Percentiles rank a stretch among this genome's conserved stretches.
phyloP scores from a whole-genome alignment of 2,797 vertebrate genomes.

The Sebastes trivittatus region DNA sequence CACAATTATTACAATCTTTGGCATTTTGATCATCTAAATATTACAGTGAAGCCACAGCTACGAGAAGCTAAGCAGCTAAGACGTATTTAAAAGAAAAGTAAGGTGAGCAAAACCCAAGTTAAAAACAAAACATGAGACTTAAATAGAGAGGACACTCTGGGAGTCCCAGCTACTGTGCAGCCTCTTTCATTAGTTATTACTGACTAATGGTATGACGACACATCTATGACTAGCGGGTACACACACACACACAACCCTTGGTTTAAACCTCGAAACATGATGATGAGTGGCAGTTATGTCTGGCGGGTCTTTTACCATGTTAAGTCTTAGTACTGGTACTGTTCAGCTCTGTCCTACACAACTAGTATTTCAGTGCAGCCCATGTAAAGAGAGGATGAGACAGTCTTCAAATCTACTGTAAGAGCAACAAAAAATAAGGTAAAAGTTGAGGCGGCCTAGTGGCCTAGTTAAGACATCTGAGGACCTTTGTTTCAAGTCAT shows the following conservation, averaged over 20 bases:
- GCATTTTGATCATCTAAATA: neutral
- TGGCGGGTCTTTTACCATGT: neutral
- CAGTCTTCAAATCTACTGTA: neutral
- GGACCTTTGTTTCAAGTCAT: neutral
- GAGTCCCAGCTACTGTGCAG: constrained; percentile 9
- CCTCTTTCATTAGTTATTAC: constrained; percentile 14
- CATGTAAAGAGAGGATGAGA: neutral
- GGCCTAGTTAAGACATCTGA: neutral
- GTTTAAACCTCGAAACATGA: constrained; percentile 11
- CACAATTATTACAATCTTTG: neutral
- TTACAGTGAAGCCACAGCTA: neutral
- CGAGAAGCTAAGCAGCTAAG: neutral
- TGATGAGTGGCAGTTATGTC: constrained; percentile 1
- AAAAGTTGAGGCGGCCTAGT: neutral
- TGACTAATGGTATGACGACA: constrained; percentile 27
- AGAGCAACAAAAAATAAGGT: neutral
- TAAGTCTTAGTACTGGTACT: neutral
- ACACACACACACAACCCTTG: neutral
- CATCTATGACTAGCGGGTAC: neutral
- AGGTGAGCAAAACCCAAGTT: neutral
- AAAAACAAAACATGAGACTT: neutral
- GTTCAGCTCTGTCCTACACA: neutral
- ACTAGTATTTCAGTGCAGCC: neutral
- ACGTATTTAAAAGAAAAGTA: neutral
- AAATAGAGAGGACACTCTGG: constrained; percentile 5